Evolutionary conservation across 2,888 invertebrate genomes (phyloP).

Genomic region (Coelogynopora nodosa): DNA sequence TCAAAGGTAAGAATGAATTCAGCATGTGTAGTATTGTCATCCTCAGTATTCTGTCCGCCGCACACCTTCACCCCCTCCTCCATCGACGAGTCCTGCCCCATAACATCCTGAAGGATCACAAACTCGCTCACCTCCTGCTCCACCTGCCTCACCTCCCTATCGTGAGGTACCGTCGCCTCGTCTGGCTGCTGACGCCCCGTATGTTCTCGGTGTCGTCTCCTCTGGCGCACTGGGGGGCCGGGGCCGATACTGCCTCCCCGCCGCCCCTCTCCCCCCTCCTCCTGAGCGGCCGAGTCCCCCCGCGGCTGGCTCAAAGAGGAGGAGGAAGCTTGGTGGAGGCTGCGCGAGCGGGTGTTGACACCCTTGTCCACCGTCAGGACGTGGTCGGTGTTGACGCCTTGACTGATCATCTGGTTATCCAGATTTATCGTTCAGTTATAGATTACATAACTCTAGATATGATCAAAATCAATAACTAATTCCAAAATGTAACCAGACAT

Average conservation of each 20-base stretch:
- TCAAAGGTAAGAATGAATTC: neutral
- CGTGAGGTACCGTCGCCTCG: neutral
- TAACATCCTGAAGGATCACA: neutral
- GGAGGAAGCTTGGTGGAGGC: neutral
- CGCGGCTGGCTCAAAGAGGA: too few species aligned
- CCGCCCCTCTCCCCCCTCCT: neutral
- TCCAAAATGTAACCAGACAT: too few species aligned
- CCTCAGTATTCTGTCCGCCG: neutral
- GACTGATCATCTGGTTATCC: too few species aligned
- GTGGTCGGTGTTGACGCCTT: constrained; percentile 52
- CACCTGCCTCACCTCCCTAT: neutral
- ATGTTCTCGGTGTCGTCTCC: neutral
- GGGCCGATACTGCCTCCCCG: neutral
- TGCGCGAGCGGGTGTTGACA: constrained; percentile 63
- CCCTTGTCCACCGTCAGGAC: constrained; percentile 55
- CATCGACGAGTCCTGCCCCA: neutral
- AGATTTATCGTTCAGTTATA: too few species aligned
- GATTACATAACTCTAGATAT: too few species aligned
- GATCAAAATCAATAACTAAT: too few species aligned
- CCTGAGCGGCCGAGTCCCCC: too few species aligned
- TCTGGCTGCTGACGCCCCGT: neutral
- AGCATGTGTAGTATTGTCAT: neutral
- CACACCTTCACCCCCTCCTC: neutral
- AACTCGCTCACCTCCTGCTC: neutral
- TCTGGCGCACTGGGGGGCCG: neutral